Evolutionary conservation across 2,113 vertebrate species (phyloP).

Genomic region (Centropus bengalensis): DNA sequence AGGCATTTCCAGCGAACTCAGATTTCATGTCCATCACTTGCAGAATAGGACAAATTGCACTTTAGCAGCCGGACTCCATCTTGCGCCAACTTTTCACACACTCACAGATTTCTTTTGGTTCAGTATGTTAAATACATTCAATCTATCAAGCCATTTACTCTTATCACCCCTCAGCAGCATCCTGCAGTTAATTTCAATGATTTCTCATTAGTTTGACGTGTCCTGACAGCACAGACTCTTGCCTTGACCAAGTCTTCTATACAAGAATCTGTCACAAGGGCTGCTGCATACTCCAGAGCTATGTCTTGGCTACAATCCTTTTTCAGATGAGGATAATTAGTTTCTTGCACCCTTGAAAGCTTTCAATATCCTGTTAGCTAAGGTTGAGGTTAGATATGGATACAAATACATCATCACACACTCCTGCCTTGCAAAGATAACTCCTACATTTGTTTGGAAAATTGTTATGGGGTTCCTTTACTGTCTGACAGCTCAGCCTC

Average conservation of each 20-base stretch:
- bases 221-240: background rate
- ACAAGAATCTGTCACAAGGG: background rate
- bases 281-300: rapidly evolving
- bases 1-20: background rate
- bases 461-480: background rate
- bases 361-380: background rate
- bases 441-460: background rate
- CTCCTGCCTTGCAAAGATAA: background rate
- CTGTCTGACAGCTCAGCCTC: background rate
- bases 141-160: background rate
- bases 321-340: background rate
- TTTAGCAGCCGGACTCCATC: background rate
- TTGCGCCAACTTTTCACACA: background rate
- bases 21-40: background rate
- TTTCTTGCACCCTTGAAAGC: background rate
- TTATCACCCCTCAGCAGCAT: background rate
- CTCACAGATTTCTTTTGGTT: background rate
- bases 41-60: background rate
- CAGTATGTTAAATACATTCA: background rate
- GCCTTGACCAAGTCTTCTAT: background rate
- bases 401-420: background rate
- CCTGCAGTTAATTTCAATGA: background rate
- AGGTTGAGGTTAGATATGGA: background rate
- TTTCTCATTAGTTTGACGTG: background rate
- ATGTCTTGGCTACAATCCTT: background rate